A percentile compares a stretch with the other conserved stretches of the same genome.
Evolutionary conservation across 2,113 vertebrate species (phyloP).

Genomic region (Leiothrix lutea): DNA sequence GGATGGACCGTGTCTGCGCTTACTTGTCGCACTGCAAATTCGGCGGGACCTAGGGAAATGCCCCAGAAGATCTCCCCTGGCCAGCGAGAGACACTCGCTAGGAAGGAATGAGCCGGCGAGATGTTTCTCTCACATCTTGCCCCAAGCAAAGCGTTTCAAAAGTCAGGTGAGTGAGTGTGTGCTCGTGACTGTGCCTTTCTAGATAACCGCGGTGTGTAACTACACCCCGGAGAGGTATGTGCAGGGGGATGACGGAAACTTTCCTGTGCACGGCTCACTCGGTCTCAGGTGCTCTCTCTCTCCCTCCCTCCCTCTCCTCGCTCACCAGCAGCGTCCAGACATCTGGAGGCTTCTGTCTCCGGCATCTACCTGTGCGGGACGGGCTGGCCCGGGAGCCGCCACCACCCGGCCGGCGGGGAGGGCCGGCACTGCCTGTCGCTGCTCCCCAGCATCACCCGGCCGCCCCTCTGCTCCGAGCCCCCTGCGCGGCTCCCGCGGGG

Average conservation of each 20-base stretch:
- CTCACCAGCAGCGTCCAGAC: not conserved
- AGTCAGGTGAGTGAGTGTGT: not conserved
- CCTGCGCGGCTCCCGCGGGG: too few species aligned
- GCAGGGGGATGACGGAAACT: not conserved
- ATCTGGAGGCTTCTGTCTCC: not conserved
- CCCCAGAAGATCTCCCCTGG: not conserved
- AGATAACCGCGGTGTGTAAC: not conserved
- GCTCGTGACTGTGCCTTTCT: not conserved
- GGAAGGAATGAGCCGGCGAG: not conserved
- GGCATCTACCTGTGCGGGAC: not conserved
- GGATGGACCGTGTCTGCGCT: not conserved
- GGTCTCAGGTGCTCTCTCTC: not conserved
- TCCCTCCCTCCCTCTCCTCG: not conserved
- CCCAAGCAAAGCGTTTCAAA: not conserved
- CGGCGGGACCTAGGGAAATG: not conserved
- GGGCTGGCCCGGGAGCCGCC: not conserved
- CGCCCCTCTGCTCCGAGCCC: too few species aligned
- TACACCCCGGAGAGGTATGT: constrained; percentile 14
- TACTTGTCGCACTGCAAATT: not conserved
- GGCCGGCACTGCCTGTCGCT: rapidly evolving
- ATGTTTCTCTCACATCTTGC: not conserved
- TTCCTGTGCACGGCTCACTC: not conserved
- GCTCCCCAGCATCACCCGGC: too few species aligned
- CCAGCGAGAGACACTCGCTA: not conserved
- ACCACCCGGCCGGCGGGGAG: not conserved